Evolutionary conservation across 2,797 vertebrate species (phyloP), one percentile per base, ranked within the genome.

Genomic region (Tinamus major): DNA sequence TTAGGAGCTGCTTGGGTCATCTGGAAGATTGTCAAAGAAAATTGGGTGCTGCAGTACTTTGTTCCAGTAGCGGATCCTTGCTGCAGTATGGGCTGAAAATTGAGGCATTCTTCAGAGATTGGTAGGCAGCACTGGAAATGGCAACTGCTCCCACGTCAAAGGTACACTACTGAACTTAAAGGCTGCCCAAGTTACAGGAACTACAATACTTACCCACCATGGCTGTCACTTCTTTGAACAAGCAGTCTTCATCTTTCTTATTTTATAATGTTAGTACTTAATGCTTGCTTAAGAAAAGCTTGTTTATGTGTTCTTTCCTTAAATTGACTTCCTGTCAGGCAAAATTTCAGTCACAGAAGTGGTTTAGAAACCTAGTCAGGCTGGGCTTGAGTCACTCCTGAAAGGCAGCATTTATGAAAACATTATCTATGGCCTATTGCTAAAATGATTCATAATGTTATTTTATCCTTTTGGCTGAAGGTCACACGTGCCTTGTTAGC

Each of bases 1-100:
- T 63, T 46, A 64, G 49, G 51, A 89, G 46, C 63, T 86, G 82
- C 87, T 89, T 56, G 71, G 63, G 55, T 89, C 85, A 95, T 74
- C 67, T 90, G 79, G 81, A 88, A 56, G n/a, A 42, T 1, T 72
- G 55, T 26, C 67, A 79, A 76, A 35, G 63, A 79, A 95, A 92
- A 86, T 12, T 56, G 53, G 18, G 53, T 56, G 53, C 29, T 56
- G 17, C 31, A 56, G 53, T 56, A n/a, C 53, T 56, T 31, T 19
- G 29, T 56, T 31, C 31, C 53, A 31, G 29, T 56, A 67, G 62
- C 67, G 42, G 41, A 63, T 92, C 44, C 69, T 61, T 89, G 74
- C 74, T 80, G 76, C 65, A 78, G 2, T 48, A 19, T 35, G 37
- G 42, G 55, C 58, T 81, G 65, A 14, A 31, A 37, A 29, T 68